Percentiles rank a stretch among this genome's conserved stretches.
Evolutionary conservation across 37 sponge, comb jelly and placozoan genomes (phyloP).

Genomic region (Spongilla lacustris): DNA sequence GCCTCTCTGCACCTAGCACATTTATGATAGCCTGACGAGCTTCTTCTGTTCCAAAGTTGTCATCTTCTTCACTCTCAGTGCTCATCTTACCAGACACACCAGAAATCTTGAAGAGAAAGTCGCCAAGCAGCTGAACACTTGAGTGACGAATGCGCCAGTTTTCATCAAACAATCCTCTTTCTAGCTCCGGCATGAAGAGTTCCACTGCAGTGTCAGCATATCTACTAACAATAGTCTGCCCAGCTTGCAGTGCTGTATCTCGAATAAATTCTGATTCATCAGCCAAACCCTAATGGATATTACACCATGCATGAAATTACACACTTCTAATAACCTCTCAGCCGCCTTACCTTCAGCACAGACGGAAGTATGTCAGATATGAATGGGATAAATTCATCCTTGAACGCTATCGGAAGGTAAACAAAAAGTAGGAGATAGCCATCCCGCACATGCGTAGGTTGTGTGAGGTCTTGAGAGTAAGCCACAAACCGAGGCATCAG

Average conservation of each 20-base stretch:
- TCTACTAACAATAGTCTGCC: slow-evolving; percentile 82
- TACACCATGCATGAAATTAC: background rate
- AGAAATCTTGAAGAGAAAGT: slow-evolving; percentile 91
- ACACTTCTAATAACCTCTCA: background rate
- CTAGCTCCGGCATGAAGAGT: slow-evolving; percentile 91
- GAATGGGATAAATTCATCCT: slow-evolving; percentile 72
- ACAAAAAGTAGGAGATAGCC: slow-evolving; percentile 96
- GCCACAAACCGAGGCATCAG: slow-evolving; percentile 86
- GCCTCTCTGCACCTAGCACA: slow-evolving; percentile 76
- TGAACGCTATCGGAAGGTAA: slow-evolving; percentile 89
- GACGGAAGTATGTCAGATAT: slow-evolving; percentile 83
- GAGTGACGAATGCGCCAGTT: slow-evolving; percentile 95
- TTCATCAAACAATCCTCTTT: slow-evolving; percentile 86
- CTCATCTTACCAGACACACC: slow-evolving; percentile 98
- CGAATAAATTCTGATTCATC: slow-evolving; percentile 96
- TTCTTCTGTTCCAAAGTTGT: slow-evolving; percentile 96
- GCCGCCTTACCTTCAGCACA: slow-evolving; percentile 88
- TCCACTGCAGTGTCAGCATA: slow-evolving; percentile 91
- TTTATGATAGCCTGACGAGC: slow-evolving; percentile 68
- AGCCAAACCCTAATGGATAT: slow-evolving; percentile 82
- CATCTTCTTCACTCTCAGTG: slow-evolving; percentile 95
- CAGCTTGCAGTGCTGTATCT: slow-evolving; percentile 91
- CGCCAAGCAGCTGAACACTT: slow-evolving; percentile 92
- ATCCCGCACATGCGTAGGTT: slow-evolving; percentile 86
- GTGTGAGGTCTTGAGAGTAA: slow-evolving; percentile 41